These are phyloP conservation scores for Apis laboriosa DNA, from an alignment of 1,140 invertebrate genomes.

Conservation along the genomic window DNA sequence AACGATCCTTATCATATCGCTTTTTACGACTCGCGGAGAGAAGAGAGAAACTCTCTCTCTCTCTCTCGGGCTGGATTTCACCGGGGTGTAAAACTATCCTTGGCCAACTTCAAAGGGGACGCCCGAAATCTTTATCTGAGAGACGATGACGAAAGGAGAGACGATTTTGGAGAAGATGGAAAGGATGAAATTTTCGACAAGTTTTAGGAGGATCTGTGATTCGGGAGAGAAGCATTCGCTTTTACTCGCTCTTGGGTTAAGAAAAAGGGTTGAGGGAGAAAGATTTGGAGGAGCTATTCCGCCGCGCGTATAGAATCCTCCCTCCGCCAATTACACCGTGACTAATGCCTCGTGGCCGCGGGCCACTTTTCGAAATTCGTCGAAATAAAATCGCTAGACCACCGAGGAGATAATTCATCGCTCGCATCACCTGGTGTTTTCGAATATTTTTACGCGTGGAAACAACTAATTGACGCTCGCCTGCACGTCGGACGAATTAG, in stretches of 20 bases:
- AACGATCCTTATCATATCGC: slow-evolving; percentile 56
- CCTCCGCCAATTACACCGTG: slow-evolving; percentile 74
- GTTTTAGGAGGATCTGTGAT: too few relatives aligned
- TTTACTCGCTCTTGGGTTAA: too few relatives aligned
- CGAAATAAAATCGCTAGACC: slow-evolving; percentile 73
- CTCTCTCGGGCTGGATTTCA: slow-evolving; percentile 30
- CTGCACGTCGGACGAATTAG: slow-evolving; percentile 22
- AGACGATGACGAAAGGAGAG: background rate
- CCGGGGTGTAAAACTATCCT: slow-evolving; percentile 27
- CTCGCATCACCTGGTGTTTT: slow-evolving; percentile 4
- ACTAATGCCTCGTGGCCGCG: slow-evolving; percentile 73
- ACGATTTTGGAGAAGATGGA: background rate
- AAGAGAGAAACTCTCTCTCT: background rate
- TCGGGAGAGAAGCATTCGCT: background rate
- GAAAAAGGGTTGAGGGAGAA: background rate
- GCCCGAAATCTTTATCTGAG: slow-evolving; percentile 48
- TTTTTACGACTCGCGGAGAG: slow-evolving; percentile 51
- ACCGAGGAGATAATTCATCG: slow-evolving; percentile 70
- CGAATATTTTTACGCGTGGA: slow-evolving; percentile 47
- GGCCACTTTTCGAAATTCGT: slow-evolving; percentile 76
- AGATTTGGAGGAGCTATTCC: background rate
- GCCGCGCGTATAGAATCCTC: slow-evolving; percentile 38
- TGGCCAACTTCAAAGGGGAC: slow-evolving; percentile 49
- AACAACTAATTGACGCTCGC: slow-evolving; percentile 32
- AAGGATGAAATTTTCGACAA: too few relatives aligned